Base-by-base conservation (phyloP, 53 echinoderm and acorn worm genomes). In the Astropecten irregularis region DNA sequence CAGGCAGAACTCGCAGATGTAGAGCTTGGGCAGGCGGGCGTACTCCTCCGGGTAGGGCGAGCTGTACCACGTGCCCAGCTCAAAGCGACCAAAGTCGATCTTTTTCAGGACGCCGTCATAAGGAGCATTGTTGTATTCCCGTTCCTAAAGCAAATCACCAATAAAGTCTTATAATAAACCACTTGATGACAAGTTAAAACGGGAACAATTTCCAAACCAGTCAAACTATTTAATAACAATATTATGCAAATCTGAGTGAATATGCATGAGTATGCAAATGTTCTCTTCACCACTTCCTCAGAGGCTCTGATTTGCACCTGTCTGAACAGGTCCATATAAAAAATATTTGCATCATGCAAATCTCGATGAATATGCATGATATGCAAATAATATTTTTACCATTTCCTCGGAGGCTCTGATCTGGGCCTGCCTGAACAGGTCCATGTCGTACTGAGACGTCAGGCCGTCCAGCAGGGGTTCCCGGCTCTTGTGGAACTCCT, bases 1-100 rank as follows among this genome's bases (percentile, higher is more conserved):
- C 32, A 95, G 92, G 21, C 99, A 99, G 68, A 90, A 99, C 88
- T 99, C 99, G 40, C 99, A 99, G 83, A 99, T 90, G 89, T 94
- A 99, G 19, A 99, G 90, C 60, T 92, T 99, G 23, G 92, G 91
- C 1, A 99, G 92, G 3, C 99, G 63, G 22, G 99, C 92, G 61
- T 99, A 99, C 44, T 99, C 99, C 73, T 99, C 99, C 0, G 94
- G 99, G 84, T 99, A 99, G 0, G 99, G 99, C 40, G 94, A 92
- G 19, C 90, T 87, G 82, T 99, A 99, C 99, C 99, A 99, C 5
- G 99, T 99, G 67, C 95, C 90, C 77, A 99, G 84, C 81, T 99
- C 99, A 88, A 92, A 99, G 29, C 93, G 88, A n/a, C 99, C 99
- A 74, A 99, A 94, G 73, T 99, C 99, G 2, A 99, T 95, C 71